Conservation (phyloP, 2,888 invertebrate genomes). For the Coecobrya sp. region DNA sequence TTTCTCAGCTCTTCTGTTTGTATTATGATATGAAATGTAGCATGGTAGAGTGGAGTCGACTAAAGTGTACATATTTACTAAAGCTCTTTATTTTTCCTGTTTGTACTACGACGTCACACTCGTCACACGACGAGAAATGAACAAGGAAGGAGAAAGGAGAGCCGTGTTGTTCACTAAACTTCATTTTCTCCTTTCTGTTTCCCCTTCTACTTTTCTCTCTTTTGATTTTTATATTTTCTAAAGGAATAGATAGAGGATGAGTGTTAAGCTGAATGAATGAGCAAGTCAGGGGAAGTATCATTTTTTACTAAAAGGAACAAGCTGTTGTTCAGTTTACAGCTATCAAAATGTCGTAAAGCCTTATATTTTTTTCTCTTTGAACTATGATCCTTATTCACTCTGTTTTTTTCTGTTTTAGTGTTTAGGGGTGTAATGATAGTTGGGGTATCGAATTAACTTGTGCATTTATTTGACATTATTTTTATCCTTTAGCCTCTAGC, state of each 20-base stretch:
- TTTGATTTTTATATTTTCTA: slow-evolving; percentile 40
- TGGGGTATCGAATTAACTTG: background rate
- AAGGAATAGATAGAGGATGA: slow-evolving; percentile 14
- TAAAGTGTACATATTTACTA: slow-evolving; percentile 28
- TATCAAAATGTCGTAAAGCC: slow-evolving; percentile 67
- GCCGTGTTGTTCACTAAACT: slow-evolving; percentile 20
- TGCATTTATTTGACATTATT: background rate
- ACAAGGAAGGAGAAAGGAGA: slow-evolving; percentile 12
- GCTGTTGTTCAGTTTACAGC: slow-evolving; percentile 61
- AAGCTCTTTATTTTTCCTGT: slow-evolving; percentile 57
- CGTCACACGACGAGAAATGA: slow-evolving; percentile 18
- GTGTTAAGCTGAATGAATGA: slow-evolving; percentile 31
- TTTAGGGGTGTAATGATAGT: background rate
- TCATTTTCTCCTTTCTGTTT: slow-evolving; percentile 38
- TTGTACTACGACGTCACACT: background rate
- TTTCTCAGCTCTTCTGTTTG: background rate
- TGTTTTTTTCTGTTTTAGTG: background rate
- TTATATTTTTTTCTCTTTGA: slow-evolving; percentile 41
- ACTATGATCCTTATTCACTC: slow-evolving; percentile 15
- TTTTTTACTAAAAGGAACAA: slow-evolving; percentile 47
- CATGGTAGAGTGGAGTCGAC: background rate
- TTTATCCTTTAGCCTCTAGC: too few relatives aligned
- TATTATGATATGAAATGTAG: slow-evolving; percentile 50
- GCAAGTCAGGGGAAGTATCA: background rate
- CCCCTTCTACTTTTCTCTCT: background rate